phyloP scores from a whole-genome alignment of 1,140 invertebrate species.

The Halictus rubicundus region DNA sequence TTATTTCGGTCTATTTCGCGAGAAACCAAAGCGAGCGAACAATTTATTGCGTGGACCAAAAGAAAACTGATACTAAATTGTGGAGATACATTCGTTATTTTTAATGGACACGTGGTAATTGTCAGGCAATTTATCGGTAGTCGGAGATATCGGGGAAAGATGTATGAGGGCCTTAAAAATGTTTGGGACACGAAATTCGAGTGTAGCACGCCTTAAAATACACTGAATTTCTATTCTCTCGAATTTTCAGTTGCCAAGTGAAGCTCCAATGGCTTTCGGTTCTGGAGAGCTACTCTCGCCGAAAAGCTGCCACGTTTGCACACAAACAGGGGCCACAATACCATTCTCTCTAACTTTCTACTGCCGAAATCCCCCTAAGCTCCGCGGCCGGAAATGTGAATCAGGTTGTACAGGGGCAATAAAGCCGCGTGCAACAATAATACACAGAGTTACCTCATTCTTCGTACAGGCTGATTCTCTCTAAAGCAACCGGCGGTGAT shows the following conservation, averaged over 20 bases:
- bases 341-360: conserved; percentile 1
- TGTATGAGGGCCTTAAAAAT: too few species aligned
- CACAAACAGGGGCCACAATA: neutral
- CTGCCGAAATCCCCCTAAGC: neutral
- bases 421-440: neutral
- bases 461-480: neutral
- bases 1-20: too few species aligned
- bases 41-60: too few species aligned
- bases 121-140: too few species aligned
- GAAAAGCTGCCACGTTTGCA: neutral
- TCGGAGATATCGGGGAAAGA: too few species aligned
- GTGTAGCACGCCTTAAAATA: neutral
- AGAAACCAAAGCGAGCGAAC: too few species aligned
- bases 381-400: neutral
- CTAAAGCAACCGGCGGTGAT: too few species aligned
- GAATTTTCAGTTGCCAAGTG: neutral
- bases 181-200: neutral
- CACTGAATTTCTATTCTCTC: neutral
- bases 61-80: too few species aligned
- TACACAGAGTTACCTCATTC: neutral
- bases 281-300: neutral
- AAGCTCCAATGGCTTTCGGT: neutral
- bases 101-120: too few species aligned
- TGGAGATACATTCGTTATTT: too few species aligned
- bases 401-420: neutral